Base-by-base conservation (phyloP, 2,797 vertebrate genomes). In the Eospalax fontanierii region DNA sequence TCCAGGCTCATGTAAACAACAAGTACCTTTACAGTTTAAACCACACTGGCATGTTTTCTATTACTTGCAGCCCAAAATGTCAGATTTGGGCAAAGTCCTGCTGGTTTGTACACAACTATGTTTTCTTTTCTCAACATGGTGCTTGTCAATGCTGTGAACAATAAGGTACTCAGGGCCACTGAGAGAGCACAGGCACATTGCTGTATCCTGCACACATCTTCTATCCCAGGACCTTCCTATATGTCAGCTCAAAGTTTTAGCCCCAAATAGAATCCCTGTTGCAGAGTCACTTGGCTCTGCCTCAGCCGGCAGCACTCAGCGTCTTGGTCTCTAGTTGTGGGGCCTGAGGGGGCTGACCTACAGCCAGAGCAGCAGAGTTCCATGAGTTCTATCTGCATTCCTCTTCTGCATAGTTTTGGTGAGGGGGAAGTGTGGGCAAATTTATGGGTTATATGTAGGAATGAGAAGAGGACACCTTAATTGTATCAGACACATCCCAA, bases 281-380 rank as follows among this genome's bases (percentile, higher is more conserved):
- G 5, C 11, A 7, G 35, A 7, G 15, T 24, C 1, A 2, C 0
- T 19, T 46, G 6, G 18, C n/a, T 38, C 59, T 61, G 9, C 10
- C 38, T 85, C 85, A 19, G 1, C 1, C 10, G 3, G 30, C 61
- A 35, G 24, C 12, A 40, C 1, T 14, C 5, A 68, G 21, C 68
- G 28, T 76, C n/a, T 57, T 38, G 4, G 33, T 28, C n/a, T 35
- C 19, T 86, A 38, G 3, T 15, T 46, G n/a, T 2, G 11, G 9
- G 10, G 4, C 30, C 65, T 24, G 46, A 82, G 43, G 33, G 22
- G 38, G 4, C 30, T 33, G 3, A 33, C 4, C 30, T 10, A 38
- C 6, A 78, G 22, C 24, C 75, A 12, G 33, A 16, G 22, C 6
- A 33, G 33, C 87, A 14, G 2, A 0, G 65, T 19, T 2, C 18